Percentiles rank a stretch among this genome's conserved stretches.
phyloP scores from a whole-genome alignment of 2,113 vertebrate genomes.

The Stigmatopora argus region DNA sequence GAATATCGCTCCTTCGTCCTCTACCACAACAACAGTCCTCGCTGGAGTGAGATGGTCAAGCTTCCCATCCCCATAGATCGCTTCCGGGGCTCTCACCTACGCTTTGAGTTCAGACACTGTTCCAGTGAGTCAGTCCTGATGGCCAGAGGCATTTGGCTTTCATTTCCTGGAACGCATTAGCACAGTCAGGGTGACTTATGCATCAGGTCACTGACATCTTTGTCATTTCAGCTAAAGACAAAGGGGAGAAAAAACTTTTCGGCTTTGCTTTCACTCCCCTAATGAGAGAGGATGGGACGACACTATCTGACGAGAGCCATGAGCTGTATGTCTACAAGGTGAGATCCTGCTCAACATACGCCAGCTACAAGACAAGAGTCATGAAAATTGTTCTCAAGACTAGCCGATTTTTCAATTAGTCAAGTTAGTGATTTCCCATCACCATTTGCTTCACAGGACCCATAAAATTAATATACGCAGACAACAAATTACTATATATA shows the following conservation, averaged over 20 bases:
- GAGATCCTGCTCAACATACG: conserved; percentile 10
- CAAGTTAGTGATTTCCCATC: no score
- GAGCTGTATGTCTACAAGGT: conserved; percentile 97
- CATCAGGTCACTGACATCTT: conserved; percentile 8
- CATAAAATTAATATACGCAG: no score
- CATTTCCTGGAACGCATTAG: conserved; percentile 8
- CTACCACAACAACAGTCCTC: conserved; percentile 93
- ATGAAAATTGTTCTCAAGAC: background rate
- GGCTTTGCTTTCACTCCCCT: conserved; percentile 92
- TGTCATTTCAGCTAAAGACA: conserved; percentile 84
- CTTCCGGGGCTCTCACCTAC: conserved; percentile 91
- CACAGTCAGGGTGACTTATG: conserved; percentile 16
- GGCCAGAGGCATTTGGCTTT: conserved; percentile 16
- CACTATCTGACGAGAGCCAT: conserved; percentile 88
- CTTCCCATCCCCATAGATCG: conserved; percentile 90
- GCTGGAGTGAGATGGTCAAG: conserved; percentile 93
- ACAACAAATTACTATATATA: no score
- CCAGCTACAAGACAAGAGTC: background rate
- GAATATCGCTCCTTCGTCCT: conserved; percentile 93
- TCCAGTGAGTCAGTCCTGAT: conserved; percentile 80
- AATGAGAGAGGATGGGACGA: conserved; percentile 96
- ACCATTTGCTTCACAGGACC: no score
- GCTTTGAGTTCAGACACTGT: conserved; percentile 95
- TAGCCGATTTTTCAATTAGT: background rate
- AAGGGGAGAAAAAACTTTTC: conserved; percentile 95